phyloP scores from a whole-genome alignment of 2,888 invertebrate species.

The Tineola bisselliella region DNA sequence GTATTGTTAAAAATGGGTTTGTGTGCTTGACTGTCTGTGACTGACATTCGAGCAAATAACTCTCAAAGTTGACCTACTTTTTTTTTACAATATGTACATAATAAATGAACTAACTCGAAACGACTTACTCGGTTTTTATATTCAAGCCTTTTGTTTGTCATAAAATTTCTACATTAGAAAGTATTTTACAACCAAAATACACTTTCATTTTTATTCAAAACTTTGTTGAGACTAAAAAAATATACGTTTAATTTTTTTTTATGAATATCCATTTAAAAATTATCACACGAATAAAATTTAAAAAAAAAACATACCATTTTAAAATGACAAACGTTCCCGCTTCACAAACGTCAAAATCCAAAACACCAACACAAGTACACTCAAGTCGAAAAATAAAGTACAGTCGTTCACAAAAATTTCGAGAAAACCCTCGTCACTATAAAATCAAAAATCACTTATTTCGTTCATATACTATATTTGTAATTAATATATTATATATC shows the following conservation, averaged over 20 bases:
- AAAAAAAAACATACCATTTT: background rate
- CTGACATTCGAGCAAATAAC: background rate
- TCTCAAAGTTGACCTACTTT: background rate
- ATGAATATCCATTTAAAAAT: too few relatives aligned
- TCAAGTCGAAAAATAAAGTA: slow-evolving; percentile 3
- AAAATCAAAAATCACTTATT: background rate
- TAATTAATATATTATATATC: background rate
- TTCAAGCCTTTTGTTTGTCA: background rate
- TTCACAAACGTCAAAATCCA: background rate
- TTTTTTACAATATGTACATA: background rate
- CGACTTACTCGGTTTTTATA: background rate
- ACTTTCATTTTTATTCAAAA: background rate
- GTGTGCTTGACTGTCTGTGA: background rate
- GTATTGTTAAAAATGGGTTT: background rate
- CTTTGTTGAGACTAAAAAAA: too few relatives aligned
- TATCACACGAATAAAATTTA: background rate
- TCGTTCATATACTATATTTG: slow-evolving; percentile 5
- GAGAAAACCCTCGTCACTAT: background rate
- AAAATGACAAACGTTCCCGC: background rate
- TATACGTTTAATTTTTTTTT: too few relatives aligned
- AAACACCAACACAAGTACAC: background rate
- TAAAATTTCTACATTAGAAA: background rate
- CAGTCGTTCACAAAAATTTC: background rate
- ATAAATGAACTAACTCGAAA: background rate
- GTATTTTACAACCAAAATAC: background rate